Conservation (phyloP, 2,888 invertebrate genomes). For the Troides aeacus region DNA sequence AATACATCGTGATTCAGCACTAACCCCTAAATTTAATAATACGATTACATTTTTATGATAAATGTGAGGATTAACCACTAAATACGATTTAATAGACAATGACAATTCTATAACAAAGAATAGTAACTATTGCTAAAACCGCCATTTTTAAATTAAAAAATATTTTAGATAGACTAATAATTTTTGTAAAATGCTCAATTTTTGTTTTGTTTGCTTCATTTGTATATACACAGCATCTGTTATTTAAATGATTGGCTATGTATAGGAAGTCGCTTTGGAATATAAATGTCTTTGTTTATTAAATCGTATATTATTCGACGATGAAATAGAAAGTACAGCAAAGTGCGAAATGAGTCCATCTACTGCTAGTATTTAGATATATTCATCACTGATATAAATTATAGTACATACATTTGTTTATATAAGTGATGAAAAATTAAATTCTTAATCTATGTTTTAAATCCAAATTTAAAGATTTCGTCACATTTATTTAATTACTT, state of each 20-base stretch:
- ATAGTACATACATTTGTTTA: background rate
- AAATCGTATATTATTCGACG: slow-evolving; percentile 3
- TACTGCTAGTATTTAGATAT: background rate
- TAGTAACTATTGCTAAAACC: background rate
- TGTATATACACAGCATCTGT: too few relatives aligned
- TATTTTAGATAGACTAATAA: too few relatives aligned
- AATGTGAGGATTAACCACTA: background rate
- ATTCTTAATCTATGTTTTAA: background rate
- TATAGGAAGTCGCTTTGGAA: background rate
- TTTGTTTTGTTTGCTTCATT: too few relatives aligned
- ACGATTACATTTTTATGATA: slow-evolving; percentile 4
- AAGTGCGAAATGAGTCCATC: slow-evolving; percentile 6
- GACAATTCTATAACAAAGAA: background rate
- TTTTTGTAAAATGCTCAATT: too few relatives aligned
- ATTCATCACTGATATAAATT: background rate
- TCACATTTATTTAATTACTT: too few relatives aligned
- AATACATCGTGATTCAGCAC: slow-evolving; percentile 17
- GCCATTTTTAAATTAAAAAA: background rate
- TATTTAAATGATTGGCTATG: too few relatives aligned
- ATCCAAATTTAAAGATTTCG: background rate
- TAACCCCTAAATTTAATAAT: slow-evolving; percentile 15
- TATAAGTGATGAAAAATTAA: background rate
- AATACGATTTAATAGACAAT: slow-evolving; percentile 20
- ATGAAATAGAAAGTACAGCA: slow-evolving; percentile 16
- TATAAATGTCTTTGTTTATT: slow-evolving; percentile 12